Conservation (phyloP, 2,797 vertebrate genomes). For the Pangasius mekongensis region DNA sequence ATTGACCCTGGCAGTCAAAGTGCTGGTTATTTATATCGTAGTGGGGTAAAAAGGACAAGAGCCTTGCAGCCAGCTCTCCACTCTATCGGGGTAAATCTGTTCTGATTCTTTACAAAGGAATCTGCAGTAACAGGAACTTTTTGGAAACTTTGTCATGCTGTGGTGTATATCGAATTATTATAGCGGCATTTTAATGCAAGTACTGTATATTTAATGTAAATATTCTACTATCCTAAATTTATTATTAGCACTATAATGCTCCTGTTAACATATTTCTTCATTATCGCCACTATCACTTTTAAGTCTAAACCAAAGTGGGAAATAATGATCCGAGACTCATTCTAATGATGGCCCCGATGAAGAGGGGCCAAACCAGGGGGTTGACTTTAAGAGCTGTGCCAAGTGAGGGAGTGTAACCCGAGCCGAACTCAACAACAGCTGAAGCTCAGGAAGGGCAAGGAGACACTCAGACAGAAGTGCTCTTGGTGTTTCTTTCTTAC, state of each 20-base stretch:
- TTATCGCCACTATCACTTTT: too few relatives aligned
- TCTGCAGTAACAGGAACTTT: not conserved
- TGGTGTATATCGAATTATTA: too few relatives aligned
- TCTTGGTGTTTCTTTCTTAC: constrained; percentile 65
- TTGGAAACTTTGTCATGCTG: not conserved
- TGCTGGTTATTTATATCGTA: constrained; percentile 43
- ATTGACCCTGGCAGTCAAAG: constrained; percentile 30
- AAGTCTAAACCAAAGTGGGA: not conserved
- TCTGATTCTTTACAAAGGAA: not conserved
- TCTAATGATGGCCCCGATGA: constrained; percentile 60
- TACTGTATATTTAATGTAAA: not conserved
- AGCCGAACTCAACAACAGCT: constrained; percentile 72
- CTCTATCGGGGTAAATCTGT: not conserved
- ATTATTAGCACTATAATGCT: not conserved
- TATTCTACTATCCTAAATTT: not conserved
- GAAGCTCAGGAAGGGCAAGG: constrained; percentile 51
- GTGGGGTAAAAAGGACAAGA: not conserved
- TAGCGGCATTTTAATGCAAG: not conserved
- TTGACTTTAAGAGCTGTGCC: constrained; percentile 65
- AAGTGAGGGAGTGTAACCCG: constrained; percentile 70
- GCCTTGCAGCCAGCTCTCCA: not conserved
- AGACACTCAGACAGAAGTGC: constrained; percentile 63
- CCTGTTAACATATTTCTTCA: not conserved
- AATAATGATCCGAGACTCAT: not conserved
- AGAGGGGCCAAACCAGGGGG: constrained; percentile 46